Evolutionary conservation across 1,140 invertebrate species (phyloP).

Genomic region (Nomia melanderi): DNA sequence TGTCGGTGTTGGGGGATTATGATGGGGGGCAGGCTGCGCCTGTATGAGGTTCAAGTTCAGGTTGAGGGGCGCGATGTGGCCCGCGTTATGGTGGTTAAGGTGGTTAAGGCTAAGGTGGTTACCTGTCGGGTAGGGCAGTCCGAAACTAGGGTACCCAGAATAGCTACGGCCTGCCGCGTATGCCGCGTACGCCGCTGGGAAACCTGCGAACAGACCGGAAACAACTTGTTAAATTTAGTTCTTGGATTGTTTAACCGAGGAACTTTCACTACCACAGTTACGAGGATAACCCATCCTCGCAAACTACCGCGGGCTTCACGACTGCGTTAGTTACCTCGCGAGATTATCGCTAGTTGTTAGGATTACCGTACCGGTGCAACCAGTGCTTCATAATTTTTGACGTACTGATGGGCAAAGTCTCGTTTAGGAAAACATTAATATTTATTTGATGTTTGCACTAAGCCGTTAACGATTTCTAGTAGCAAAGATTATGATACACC

Average conservation of each 20-base stretch:
- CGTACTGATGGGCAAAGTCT: no score
- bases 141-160: conserved; percentile 97
- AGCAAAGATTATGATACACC: background rate
- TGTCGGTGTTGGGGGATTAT: conserved; percentile 83
- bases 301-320: no score
- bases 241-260: background rate
- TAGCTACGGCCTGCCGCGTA: conserved; percentile 96
- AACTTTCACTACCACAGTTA: background rate
- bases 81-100: conserved; percentile 80
- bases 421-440: no score
- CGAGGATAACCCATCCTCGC: background rate
- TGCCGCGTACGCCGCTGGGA: conserved; percentile 95
- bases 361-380: no score
- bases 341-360: no score
- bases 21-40: conserved; percentile 77
- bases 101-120: conserved; percentile 86
- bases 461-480: background rate
- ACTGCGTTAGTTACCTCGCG: no score
- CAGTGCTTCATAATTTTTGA: background rate
- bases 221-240: conserved; percentile 30
- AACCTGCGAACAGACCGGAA: conserved; percentile 87
- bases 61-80: conserved; percentile 79
- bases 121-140: conserved; percentile 98
- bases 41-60: conserved; percentile 80
- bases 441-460: no score